Base-by-base conservation (phyloP, 2,888 invertebrate genomes). In the Heteromurus nitidus region DNA sequence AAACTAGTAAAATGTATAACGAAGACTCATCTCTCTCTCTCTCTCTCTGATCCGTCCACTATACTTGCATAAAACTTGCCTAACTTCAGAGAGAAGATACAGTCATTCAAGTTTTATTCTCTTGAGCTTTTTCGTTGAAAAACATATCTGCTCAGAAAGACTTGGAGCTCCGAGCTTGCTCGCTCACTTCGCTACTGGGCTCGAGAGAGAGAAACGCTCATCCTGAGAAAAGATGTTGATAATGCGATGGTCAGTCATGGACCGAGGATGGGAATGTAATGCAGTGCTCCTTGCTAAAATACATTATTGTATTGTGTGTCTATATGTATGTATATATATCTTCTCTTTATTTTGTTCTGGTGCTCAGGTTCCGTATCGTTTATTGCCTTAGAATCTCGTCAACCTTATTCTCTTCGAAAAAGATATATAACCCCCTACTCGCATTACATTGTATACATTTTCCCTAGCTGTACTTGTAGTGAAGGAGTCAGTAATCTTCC, bases 101-200 rank as follows among this genome's bases (percentile, higher is more conserved):
- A 50, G 55, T 69, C 77, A 79, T 80, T 80, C 80, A 73, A 80
- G 72, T 80, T 80, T 80, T n/a, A n/a, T n/a, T 67, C 62, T 80
- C 65, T 62, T 65, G 26, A 26, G 13, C 3, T 26, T 24, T 58
- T 24, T 58, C 26, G 7, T 24, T 16, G 16, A 26, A 22, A 65
- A 44, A 2, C 65, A 22, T 11, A 47, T n/a, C n/a, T n/a, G n/a
- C n/a, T n/a, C n/a, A n/a, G n/a, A n/a, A n/a, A n/a, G n/a, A n/a
- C n/a, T n/a, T n/a, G n/a, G 47, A 75, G 75, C 67, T 58, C 36
- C 3, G 24, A 9, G 30, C 28, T 26, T 47, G 31, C 31, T 30
- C 44, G 55, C 65, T 80, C 44, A 47, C 58, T 22, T 20, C 28
- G 65, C 81, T 69, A 64, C 81, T 68, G 81, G 75, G 81, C 74